Evolutionary conservation across 2,113 vertebrate genomes (phyloP), one percentile per base, ranked within the genome.

Genomic region (Actenoides lindsayi): DNA sequence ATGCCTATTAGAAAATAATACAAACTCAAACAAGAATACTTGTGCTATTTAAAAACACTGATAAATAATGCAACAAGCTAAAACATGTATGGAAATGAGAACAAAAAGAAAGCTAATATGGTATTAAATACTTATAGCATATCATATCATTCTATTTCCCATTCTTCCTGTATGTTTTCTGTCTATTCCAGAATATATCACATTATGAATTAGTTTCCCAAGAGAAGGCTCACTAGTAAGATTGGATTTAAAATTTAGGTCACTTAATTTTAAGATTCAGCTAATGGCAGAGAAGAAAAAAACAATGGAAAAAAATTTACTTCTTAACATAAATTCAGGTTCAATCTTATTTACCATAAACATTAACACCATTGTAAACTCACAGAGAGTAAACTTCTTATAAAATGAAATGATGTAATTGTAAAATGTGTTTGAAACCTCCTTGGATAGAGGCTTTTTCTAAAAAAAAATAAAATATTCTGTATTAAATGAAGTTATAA

Each of bases 191-290:
- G 39, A 69, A 44, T 30, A 70, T 4, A 37, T 24, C 65, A 46
- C 33, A n/a, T 60, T 60, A 95, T 96, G 95, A 96, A 93, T 96
- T 94, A 91, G 73, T 90, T 95, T 93, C 79, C 89, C 94, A 79
- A 83, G 92, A 80, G 96, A 97, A 97, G 79, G 16, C 73, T 94
- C 91, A 60, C 90, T 95, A 94, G 93, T 87, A 93, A 96, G 86
- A 92, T 92, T 95, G 78, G 78, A 96, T 94, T 75, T 94, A 88
- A 97, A 96, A 93, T 93, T 95, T 88, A 92, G 90, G 77, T 56
- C 95, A 96, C 87, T 79, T 93, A 82, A 94, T 96, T 92, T 96
- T 95, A 97, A 96, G 87, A 96, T 83, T 94, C n/a, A 81, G 84
- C 75, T 92, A 97, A 96, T 94, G 64, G 79, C 42, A 46, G 46